Evolutionary conservation across 1,140 invertebrate genomes (phyloP).

Genomic region (Habropoda laboriosa): DNA sequence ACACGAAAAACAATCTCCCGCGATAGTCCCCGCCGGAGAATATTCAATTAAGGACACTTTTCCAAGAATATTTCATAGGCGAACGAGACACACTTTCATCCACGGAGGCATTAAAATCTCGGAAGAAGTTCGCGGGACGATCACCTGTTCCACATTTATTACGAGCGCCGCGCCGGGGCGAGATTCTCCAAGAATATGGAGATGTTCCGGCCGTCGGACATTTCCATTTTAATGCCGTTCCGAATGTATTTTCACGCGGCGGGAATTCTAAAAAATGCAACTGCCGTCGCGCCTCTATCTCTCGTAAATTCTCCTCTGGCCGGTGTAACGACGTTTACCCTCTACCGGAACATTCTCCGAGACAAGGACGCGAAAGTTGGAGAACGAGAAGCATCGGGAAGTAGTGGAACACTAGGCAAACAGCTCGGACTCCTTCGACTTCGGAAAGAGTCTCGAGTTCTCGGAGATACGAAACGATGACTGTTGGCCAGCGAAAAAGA

Average conservation of each 20-base stretch:
- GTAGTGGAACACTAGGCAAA: background rate
- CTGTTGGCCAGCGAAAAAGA: conserved; percentile 59
- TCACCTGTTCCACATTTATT: conserved; percentile 42
- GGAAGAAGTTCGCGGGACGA: conserved; percentile 12
- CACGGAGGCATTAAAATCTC: conserved; percentile 19
- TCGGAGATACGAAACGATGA: conserved; percentile 27
- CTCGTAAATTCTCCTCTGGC: conserved; percentile 7
- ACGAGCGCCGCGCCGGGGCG: background rate
- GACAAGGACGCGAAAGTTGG: background rate
- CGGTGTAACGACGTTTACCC: background rate
- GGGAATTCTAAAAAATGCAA: conserved; percentile 27
- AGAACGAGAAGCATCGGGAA: too few species aligned
- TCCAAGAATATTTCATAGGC: background rate
- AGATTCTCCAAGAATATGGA: conserved; percentile 31
- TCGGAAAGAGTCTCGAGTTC: too few species aligned
- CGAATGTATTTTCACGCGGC: conserved; percentile 4
- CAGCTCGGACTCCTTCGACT: too few species aligned
- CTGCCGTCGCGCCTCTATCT: background rate
- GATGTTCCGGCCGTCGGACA: conserved; percentile 21
- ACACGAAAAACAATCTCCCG: too few species aligned
- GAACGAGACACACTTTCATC: background rate
- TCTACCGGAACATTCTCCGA: too few species aligned
- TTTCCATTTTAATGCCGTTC: conserved; percentile 48
- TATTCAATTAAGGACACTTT: conserved; percentile 9
- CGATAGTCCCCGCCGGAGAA: too few species aligned